These are phyloP conservation scores for Sturnus vulgaris DNA, from an alignment of 2,113 vertebrate species.

Conservation along the genomic window DNA sequence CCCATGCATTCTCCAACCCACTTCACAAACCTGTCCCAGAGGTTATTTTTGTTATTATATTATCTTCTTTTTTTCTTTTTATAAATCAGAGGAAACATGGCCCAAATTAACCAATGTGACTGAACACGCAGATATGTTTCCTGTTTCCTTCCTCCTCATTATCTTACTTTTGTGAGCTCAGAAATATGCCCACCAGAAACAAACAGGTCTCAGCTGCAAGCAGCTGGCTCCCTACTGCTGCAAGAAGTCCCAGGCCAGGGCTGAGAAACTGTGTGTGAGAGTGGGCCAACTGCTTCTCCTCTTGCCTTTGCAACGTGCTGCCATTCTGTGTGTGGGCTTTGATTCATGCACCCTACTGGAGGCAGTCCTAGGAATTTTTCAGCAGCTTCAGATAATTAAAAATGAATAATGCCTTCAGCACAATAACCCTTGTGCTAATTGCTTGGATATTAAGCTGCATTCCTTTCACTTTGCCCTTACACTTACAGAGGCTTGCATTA, in stretches of 20 bases:
- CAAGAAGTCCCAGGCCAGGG: neutral
- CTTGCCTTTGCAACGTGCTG: neutral
- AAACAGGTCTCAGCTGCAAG: conserved; percentile 1
- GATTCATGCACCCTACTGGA: conserved; percentile 14
- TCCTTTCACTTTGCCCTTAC: conserved; percentile 23
- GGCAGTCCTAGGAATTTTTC: conserved; percentile 47
- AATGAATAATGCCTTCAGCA: conserved; percentile 51
- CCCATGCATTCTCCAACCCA: neutral
- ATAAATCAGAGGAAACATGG: neutral
- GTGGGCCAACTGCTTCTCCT: neutral
- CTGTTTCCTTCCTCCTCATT: conserved; percentile 19
- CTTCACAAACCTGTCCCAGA: neutral
- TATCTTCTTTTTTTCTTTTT: neutral
- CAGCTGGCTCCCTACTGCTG: conserved; percentile 5
- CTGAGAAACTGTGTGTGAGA: neutral
- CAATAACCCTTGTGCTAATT: conserved; percentile 51
- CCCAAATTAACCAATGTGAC: conserved; percentile 9
- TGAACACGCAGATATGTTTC: neutral
- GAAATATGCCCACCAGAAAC: conserved; percentile 12
- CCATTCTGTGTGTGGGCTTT: conserved; percentile 48
- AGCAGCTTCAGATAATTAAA: conserved; percentile 53
- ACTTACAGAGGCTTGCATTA: neutral
- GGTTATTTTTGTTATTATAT: neutral
- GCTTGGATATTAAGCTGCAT: conserved; percentile 41
- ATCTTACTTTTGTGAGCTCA: neutral